These are phyloP conservation scores for Paedocypris micromegethes DNA, from an alignment of 2,797 vertebrate genomes.

Conservation along the genomic window DNA sequence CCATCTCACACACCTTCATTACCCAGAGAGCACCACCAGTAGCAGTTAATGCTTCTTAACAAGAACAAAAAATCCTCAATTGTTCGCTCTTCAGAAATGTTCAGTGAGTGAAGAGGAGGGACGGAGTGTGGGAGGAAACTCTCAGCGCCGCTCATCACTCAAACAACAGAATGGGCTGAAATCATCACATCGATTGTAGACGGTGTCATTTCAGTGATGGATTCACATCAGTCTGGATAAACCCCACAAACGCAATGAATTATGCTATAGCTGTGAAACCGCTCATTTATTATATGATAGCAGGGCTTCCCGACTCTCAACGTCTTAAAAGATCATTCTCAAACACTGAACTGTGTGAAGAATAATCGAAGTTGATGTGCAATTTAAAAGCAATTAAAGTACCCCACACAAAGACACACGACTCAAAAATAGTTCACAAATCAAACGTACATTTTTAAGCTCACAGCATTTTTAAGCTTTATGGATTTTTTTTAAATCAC, in stretches of 20 bases:
- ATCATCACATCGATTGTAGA: conserved; percentile 8
- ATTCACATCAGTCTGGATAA: conserved; percentile 19
- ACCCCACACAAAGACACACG: too few species aligned
- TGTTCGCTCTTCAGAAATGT: neutral
- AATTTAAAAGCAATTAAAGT: conserved; percentile 10
- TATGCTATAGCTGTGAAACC: conserved; percentile 16
- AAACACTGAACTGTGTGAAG: conserved; percentile 5
- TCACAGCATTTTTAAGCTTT: neutral
- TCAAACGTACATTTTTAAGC: neutral
- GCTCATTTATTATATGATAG: conserved; percentile 8
- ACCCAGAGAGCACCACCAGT: too few species aligned
- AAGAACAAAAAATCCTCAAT: too few species aligned
- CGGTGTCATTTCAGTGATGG: conserved; percentile 20
- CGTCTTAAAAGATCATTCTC: neutral
- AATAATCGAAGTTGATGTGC: neutral
- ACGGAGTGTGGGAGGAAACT: neutral
- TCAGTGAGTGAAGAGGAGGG: neutral
- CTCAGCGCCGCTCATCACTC: conserved; percentile 2
- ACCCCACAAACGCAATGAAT: conserved; percentile 10
- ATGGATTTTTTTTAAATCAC: too few species aligned
- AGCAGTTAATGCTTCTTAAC: conserved; percentile 11
- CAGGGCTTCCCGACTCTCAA: neutral
- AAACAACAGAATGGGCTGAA: conserved; percentile 15
- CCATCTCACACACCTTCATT: too few species aligned
- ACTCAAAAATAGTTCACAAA: neutral